Evolutionary conservation across 2,797 vertebrate genomes (phyloP), one percentile per base, ranked within the genome.

Genomic region (Channa striata): DNA sequence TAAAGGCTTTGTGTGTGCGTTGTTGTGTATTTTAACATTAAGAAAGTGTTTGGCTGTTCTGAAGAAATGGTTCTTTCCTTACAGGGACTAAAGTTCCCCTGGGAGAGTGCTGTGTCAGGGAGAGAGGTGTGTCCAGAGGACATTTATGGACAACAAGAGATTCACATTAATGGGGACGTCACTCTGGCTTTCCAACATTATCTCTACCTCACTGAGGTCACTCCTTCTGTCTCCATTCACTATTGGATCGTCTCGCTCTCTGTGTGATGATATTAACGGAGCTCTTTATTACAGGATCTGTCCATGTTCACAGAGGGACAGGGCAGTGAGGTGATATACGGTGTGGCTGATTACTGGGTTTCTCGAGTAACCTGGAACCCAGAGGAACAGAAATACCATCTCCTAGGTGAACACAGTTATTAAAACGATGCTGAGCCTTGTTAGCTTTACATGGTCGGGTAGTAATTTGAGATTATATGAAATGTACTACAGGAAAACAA

Each of bases 21-120:
- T 19, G 60, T 11, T 47, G 11, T n/a, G 17, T 6, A 34, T 69
- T 76, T 68, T 37, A 43, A 75, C 52, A 75, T 60, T 53, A 4
- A 64, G 68, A 56, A 34, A 19, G 17, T 30, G 17, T 44, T 13
- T 25, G 6, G 59, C 46, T 49, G 48, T 13, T 69, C 37, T 86
- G 23, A 76, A 53, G 36, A 72, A 21, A 40, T 14, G 8, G 33
- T 79, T 3, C n/a, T 73, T 3, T 88, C 49, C 77, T 68, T 44
- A 13, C 91, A 99, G 98, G 98, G 98, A 0, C 92, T 97, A 0
- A 99, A 99, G 85, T 99, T 96, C 63, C 95, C 97, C 0, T 99
- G 97, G 97, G 97, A 99, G 90, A 98, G 98, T 0, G 96, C 96
- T 0, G 90, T 94, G 51, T 96, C 97, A 0, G 98, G 98, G 57